Percentiles rank a stretch among this genome's conserved stretches.
phyloP scores from a whole-genome alignment of 2,113 vertebrate species.

The Procapra przewalskii region DNA sequence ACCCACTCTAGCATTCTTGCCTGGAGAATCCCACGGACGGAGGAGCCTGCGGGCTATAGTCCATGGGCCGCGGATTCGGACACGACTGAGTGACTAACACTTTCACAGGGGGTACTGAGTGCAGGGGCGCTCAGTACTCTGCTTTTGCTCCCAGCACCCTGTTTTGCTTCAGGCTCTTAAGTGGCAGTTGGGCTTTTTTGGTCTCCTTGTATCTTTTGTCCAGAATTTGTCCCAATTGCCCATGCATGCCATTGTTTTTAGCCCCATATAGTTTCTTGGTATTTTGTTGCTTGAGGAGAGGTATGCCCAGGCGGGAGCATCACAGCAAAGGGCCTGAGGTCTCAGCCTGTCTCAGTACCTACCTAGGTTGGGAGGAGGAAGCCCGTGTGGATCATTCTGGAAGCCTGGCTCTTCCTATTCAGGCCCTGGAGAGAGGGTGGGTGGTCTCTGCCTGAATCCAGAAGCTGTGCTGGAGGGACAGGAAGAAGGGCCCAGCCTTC shows the following conservation, averaged over 20 bases:
- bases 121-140: background rate
- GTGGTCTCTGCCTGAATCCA: background rate
- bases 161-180: background rate
- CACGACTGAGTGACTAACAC: background rate
- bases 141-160: background rate
- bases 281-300: background rate
- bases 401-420: background rate
- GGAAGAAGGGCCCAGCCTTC: background rate
- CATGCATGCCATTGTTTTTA: background rate
- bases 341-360: background rate
- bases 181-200: background rate
- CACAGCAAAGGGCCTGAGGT: background rate
- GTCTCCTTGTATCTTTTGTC: background rate
- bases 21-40: background rate
- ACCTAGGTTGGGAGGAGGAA: background rate
- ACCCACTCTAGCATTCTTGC: background rate
- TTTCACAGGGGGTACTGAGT: background rate
- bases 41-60: background rate
- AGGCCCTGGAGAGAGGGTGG: background rate
- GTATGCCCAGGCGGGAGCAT: rapidly evolving
- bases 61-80: background rate
- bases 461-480: background rate
- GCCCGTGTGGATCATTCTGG: background rate
- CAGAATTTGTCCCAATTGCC: background rate
- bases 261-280: background rate